Conservation (phyloP, 2,888 invertebrate species). For the Hirtodrosophila histrioides region DNA sequence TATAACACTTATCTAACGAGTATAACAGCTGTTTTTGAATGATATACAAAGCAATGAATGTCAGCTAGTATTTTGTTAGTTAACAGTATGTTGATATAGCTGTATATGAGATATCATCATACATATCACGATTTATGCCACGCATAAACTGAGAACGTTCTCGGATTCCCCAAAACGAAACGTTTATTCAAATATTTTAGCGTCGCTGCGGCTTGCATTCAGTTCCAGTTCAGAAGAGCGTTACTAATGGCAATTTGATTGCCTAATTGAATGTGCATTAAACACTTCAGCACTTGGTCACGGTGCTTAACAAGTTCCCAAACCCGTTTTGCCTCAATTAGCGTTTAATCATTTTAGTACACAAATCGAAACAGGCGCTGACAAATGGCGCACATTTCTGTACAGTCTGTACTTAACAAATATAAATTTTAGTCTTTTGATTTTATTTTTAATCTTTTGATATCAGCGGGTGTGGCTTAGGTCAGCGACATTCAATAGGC, state of each 20-base stretch:
- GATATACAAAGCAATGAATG: too few relatives aligned
- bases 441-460: not conserved
- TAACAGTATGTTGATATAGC: too few relatives aligned
- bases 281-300: constrained; percentile 27
- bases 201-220: constrained; percentile 21
- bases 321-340: constrained; percentile 53
- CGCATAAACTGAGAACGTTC: not conserved
- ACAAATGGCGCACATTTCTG: constrained; percentile 25
- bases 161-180: constrained; percentile 10
- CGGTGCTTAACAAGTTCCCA: constrained; percentile 14
- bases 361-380: constrained; percentile 24
- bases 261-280: constrained; percentile 56
- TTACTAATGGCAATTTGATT: constrained; percentile 67
- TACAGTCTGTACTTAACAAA: not conserved
- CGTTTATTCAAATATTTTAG: constrained; percentile 16
- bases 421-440: not conserved
- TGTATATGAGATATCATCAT: not conserved
- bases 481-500: too few relatives aligned
- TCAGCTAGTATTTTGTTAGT: too few relatives aligned
- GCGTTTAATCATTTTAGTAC: constrained; percentile 23
- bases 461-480: not conserved
- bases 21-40: too few relatives aligned
- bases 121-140: not conserved
- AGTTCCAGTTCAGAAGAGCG: constrained; percentile 24
- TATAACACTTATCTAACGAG: too few relatives aligned